Evolutionary conservation across 2,888 invertebrate species (phyloP).

Genomic region (Lasioglossum pauxillum): DNA sequence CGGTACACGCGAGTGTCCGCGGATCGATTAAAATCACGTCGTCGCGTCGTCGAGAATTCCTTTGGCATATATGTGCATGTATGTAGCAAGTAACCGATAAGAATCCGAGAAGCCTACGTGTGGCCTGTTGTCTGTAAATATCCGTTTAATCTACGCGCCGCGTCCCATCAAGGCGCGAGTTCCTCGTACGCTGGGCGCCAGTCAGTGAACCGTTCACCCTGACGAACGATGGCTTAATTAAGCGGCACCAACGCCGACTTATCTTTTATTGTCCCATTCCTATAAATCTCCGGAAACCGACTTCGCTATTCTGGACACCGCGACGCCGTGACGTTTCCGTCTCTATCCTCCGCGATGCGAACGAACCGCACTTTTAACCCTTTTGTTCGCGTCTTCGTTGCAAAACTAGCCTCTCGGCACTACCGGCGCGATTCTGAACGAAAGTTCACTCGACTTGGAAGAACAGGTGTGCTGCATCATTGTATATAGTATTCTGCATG

Average conservation of each 20-base stretch:
- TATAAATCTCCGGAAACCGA: conserved; percentile 43
- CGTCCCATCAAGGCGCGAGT: conserved; percentile 43
- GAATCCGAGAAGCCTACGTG: conserved; percentile 66
- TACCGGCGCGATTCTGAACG: neutral
- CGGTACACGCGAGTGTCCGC: conserved; percentile 15
- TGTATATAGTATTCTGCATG: too few relatives aligned
- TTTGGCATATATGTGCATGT: conserved; percentile 25
- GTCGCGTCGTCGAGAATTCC: conserved; percentile 43
- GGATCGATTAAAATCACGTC: conserved; percentile 65
- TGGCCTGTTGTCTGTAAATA: conserved; percentile 65
- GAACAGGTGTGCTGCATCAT: too few relatives aligned
- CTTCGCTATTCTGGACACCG: conserved; percentile 21
- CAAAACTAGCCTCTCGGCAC: neutral
- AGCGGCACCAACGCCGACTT: conserved; percentile 44
- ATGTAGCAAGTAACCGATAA: conserved; percentile 66
- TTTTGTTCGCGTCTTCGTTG: neutral
- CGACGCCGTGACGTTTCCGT: neutral
- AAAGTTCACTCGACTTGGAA: neutral
- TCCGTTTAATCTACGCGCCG: conserved; percentile 58
- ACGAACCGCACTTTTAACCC: neutral
- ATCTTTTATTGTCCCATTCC: conserved; percentile 54
- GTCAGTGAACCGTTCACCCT: conserved; percentile 59
- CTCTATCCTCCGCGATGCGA: neutral
- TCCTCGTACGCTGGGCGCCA: conserved; percentile 60
- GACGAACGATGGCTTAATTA: conserved; percentile 69